Base-by-base conservation (phyloP, 2,888 invertebrate species). In the Panzeria rudis region DNA sequence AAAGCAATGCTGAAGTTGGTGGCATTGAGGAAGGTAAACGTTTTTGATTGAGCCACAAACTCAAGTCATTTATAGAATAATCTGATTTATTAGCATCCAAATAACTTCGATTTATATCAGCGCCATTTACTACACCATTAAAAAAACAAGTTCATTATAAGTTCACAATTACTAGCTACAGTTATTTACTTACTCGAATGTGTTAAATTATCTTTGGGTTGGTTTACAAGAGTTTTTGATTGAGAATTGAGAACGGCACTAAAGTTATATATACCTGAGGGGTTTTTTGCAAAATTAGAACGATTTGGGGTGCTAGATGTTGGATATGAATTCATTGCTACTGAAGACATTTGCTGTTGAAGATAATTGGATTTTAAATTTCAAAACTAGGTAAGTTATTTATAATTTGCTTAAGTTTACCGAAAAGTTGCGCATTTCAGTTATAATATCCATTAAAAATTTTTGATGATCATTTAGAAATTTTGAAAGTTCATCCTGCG, bases 81-180 rank as follows among this genome's bases (percentile, higher is more conserved):
- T 92, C 92, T 8, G 92, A 92, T 84, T 92, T 92, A 80, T 92
- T 92, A 5, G 92, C 92, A 72, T 92, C 92, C 87, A 93, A 88
- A 81, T 91, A 92, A 75, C 90, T 92, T 75, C 91, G 91, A 87
- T 93, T 92, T 15, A 92, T 84, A 29, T 92, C 92, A 32, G 92
- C 92, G 13, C 93, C 92, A 85, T 92, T 90, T 17, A 93, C 93
- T 92, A 59, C 1, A 52, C 5, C 4, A 44, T 41, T 25, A 47
- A 59, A 35, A n/a, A 35, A n/a, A 32, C 11, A n/a, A 47, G 62
- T 54, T 17, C 9, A 29, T 47, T 59, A 15, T 52, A 0, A 38
- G 32, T 38, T 52, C 1, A 17, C 23, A 44, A 32, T 61, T 41
- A 23, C 6, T 35, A 25, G 47, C 15, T 20, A 35, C 2, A 62